Conservation (phyloP, 2,888 invertebrate species). For the Chrysina gloriosa region DNA sequence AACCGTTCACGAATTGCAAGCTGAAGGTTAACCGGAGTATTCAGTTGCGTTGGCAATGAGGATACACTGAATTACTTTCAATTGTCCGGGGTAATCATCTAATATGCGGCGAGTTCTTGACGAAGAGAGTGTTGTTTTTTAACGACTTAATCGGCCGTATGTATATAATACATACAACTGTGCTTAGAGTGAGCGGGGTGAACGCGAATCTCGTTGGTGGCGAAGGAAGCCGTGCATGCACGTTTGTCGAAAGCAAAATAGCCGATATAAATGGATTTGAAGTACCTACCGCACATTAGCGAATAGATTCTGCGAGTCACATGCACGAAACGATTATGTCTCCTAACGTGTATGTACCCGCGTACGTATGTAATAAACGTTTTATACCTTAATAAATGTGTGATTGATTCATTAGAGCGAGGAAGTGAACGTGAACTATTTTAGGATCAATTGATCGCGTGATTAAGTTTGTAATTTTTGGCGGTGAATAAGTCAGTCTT, state of each 20-base stretch:
- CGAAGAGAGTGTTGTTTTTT: conserved; percentile 41
- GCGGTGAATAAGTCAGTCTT: no score
- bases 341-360: no score
- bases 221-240: no score
- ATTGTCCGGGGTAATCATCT: conserved; percentile 42
- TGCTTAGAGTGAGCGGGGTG: not conserved
- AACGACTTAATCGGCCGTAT: conserved; percentile 35
- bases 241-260: not conserved
- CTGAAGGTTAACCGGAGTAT: conserved; percentile 46
- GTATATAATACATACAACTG: no score
- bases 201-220: no score
- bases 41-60: conserved; percentile 39
- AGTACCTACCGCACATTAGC: not conserved
- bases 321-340: no score
- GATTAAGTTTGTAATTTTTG: no score
- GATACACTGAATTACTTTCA: conserved; percentile 43
- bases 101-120: conserved; percentile 35
- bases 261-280: not conserved
- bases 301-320: not conserved
- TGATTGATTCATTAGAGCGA: no score
- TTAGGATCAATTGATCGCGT: no score
- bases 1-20: conserved; percentile 7
- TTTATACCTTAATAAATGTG: no score
- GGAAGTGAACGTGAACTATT: no score
- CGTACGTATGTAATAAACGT: no score